These are phyloP conservation scores for Ploceus nigricollis DNA, from an alignment of 2,113 vertebrate genomes.

Conservation along the genomic window DNA sequence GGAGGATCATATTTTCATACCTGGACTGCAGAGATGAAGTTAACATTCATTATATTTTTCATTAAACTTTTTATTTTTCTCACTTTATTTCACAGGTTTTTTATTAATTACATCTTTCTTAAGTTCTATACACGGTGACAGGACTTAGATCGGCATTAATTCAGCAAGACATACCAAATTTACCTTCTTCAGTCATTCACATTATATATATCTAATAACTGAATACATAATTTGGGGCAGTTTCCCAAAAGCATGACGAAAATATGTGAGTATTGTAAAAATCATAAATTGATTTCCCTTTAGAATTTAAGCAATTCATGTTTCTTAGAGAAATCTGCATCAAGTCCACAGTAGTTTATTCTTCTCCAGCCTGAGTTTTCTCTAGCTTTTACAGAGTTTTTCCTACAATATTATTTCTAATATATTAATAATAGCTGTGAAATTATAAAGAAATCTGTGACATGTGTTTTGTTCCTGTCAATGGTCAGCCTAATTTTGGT, in stretches of 20 bases:
- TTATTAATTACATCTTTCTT: neutral
- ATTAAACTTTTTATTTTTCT: neutral
- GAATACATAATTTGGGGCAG: neutral
- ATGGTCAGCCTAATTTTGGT: neutral
- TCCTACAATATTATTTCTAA: neutral
- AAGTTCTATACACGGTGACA: neutral
- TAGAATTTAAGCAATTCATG: accelerated
- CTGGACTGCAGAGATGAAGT: neutral
- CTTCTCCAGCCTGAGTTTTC: neutral
- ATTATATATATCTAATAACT: neutral
- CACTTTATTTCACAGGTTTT: neutral
- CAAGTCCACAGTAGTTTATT: neutral
- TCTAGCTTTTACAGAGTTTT: neutral
- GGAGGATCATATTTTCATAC: neutral
- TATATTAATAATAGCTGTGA: neutral
- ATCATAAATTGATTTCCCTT: neutral
- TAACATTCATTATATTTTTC: neutral
- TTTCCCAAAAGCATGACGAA: neutral
- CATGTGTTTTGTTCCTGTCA: neutral
- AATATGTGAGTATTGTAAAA: neutral
- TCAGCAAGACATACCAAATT: neutral
- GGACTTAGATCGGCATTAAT: neutral
- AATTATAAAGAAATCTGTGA: neutral
- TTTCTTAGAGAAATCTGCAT: neutral
- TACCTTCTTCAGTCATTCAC: neutral